Evolutionary conservation across 2,113 vertebrate species (phyloP).

Genomic region (Perca fluviatilis): DNA sequence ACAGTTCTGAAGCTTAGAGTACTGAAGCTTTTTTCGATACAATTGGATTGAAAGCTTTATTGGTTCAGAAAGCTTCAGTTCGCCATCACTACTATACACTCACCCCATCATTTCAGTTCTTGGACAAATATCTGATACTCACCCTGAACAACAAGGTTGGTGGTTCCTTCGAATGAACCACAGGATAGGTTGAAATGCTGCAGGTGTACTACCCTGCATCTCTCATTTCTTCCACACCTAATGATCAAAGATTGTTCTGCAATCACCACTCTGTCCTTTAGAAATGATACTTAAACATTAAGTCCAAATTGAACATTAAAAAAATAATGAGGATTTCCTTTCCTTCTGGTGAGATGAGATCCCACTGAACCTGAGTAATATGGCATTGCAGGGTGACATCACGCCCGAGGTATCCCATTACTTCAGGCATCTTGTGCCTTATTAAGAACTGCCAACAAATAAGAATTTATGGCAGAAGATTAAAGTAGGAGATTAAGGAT

Average conservation of each 20-base stretch:
- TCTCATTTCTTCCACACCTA: conserved; percentile 36
- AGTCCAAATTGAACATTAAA: neutral
- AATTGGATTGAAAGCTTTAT: too few relatives aligned
- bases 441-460: neutral
- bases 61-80: too few relatives aligned
- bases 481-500: neutral
- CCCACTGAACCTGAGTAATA: conserved; percentile 71
- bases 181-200: neutral
- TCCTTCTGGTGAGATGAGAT: neutral
- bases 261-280: conserved; percentile 60
- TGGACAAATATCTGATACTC: conserved; percentile 39
- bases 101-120: too few relatives aligned
- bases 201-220: conserved; percentile 85
- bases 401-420: neutral
- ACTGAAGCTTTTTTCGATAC: too few relatives aligned
- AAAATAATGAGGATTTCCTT: conserved; percentile 51
- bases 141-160: conserved; percentile 77
- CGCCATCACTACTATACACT: too few relatives aligned
- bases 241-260: conserved; percentile 75
- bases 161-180: conserved; percentile 67
- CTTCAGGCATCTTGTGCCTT: neutral
- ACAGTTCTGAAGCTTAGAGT: too few relatives aligned
- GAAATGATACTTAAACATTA: conserved; percentile 23
- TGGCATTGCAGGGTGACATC: conserved; percentile 75
- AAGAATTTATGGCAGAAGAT: too few relatives aligned